Base-by-base conservation (phyloP, 2,888 invertebrate species). In the Oscheius sp. region DNA sequence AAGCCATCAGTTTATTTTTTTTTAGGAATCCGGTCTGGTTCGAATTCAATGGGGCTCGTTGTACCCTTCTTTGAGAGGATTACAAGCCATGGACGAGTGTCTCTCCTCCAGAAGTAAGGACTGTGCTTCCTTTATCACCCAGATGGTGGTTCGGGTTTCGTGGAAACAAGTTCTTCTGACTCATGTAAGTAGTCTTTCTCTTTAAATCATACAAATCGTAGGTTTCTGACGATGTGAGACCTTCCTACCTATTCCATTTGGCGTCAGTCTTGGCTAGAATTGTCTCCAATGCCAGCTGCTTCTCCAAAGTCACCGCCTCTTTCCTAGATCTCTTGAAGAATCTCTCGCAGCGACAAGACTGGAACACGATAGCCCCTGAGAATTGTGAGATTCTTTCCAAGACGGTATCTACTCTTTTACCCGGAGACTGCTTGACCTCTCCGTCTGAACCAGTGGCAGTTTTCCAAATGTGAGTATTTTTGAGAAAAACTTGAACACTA, bases 111-210 rank as follows among this genome's bases (percentile, higher is more conserved):
- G 78, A 7, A 82, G 84, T 9, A 76, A 79, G 0, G 85, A 86
- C 60, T 82, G 83, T 60, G 79, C 79, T 2, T 83, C 85, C 0
- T 79, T 87, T 42, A 73, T 88, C 13, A 76, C 84, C 2, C 86
- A 88, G 62, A 79, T 88, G 29, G 73, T 85, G 4, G 87, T 86
- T 29, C 76, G 88, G 2, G 76, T 88, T 55, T 82, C 84, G 21
- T 88, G 88, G 88, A 68, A 42, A n/a, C 60, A 76, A 2, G 68
- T 78, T 0, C 74, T 78, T 10, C 47, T 58, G 0, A 62, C 60
- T 11, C 79, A 82, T 63, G 76, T 85, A 9, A 73, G 81, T 76
- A 42, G 7, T 73, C 37, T 11, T 10, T 55, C 7, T 57, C 55
- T 32, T 53, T 10, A 2, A 32, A 7, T 2, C 35, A 37, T 1